These are phyloP conservation scores for Myocastor coypus DNA, from an alignment of 2,113 vertebrate species.

Conservation along the genomic window DNA sequence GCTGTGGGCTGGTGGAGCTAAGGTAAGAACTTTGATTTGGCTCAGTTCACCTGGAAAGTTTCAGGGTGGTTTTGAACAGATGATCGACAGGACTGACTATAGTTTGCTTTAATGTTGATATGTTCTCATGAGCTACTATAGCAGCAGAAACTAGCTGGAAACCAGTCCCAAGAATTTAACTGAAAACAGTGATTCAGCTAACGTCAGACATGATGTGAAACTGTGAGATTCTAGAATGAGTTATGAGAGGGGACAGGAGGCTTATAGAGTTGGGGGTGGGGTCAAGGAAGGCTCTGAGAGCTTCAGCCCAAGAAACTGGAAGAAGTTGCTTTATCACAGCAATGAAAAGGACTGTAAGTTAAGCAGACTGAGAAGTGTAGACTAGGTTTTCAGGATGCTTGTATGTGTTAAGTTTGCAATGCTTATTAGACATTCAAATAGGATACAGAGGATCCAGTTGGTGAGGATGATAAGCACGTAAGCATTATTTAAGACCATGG, in stretches of 20 bases:
- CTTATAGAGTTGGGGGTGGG: neutral
- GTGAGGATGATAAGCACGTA: neutral
- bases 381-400: neutral
- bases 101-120: neutral
- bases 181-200: neutral
- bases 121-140: neutral
- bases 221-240: neutral
- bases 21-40: neutral
- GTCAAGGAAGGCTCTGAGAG: neutral
- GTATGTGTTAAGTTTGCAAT: neutral
- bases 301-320: neutral
- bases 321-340: neutral
- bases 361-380: neutral
- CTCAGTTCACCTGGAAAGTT: neutral
- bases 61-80: neutral
- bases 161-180: neutral
- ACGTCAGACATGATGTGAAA: neutral
- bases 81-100: neutral
- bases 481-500: neutral
- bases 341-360: neutral
- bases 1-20: rapidly evolving
- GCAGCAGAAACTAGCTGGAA: neutral
- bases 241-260: neutral
- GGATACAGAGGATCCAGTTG: too few relatives aligned
- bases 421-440: neutral